Evolutionary conservation across 2,113 vertebrate species (phyloP), one percentile per base, ranked within the genome.

Genomic region (Leptocoma aspasia): DNA sequence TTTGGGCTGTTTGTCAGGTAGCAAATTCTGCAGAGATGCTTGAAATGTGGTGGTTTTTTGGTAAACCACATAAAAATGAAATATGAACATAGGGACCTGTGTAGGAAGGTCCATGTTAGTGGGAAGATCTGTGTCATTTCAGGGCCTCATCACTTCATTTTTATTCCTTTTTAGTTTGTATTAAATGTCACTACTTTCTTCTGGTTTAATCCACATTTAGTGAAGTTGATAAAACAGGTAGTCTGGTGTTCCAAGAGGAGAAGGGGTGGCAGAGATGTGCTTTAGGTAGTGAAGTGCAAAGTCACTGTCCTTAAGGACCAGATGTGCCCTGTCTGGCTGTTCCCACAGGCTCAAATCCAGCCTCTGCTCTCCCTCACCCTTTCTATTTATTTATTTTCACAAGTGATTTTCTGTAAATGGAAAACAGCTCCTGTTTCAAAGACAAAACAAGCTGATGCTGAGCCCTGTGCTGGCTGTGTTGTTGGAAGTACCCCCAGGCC

Each of bases 81-180:
- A 44, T n/a, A 12, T 6, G 30, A 26, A 30, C 5, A 0, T 0
- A 21, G 73, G 26, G 6, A 42, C n/a, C 44, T 35, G 3, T 47
- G 59, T 59, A 42, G 44, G 50, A 53, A 35, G 4, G 24, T 35
- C 49, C 0, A 0, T 16, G 5, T 11, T 22, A 52, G 23, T 11
- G 42, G 39, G 47, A 78, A 70, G 44, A 50, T 1, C 1, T 13
- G 1, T 76, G 49, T 60, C 3, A 10, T 31, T 88, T 76, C 82
- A 72, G 66, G n/a, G 61, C 28, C 31, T 77, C 26, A 3, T 6
- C 15, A 3, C 21, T 60, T 23, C 6, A 17, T 85, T 78, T 77
- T 82, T 73, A 26, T 53, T 57, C 59, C 33, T 64, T 11, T 37
- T 68, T 52, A 22, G 3, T 30, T 86, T 53, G 26, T 41, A 10